Evolutionary conservation across 2,797 vertebrate species (phyloP), one percentile per base, ranked within the genome.

Genomic region (Psittacula derbiana): DNA sequence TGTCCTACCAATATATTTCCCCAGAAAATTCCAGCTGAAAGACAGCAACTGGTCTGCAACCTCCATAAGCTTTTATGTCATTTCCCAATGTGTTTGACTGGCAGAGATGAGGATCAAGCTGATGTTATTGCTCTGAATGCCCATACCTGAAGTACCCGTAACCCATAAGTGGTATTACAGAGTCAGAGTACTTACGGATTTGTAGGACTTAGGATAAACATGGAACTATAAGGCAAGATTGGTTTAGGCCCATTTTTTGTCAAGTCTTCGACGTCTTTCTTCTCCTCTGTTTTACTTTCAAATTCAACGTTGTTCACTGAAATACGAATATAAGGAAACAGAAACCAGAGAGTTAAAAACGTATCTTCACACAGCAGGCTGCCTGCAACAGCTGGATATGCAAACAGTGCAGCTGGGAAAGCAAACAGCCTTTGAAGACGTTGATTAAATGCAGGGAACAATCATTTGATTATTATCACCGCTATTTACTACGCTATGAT

Each of bases 141-240:
- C 13, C 72, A 31, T 4, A 14, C n/a, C 1, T 19, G 28, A 9
- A 36, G 27, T 6, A 44, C 44, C 74, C 11, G 6, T 31, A 55
- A 30, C 5, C 44, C 28, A 1, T 1, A 4, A 11, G 1, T 5
- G 58, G 25, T 18, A 36, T 3, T 2, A 1, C 0, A 41, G 28
- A 73, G 16, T 6, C 41, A 38, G 43, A n/a, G 74, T n/a, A 99
- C 99, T 99, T 96, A 99, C 99, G 99, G 98, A 70, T 99, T 99
- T 69, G 98, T 98, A 72, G 99, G 99, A 49, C 99, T 98, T 60
- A 99, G 98, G 88, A 99, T 97, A 93, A 99, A 99, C 99, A 99
- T 99, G 93, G 99, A 99, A 40, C 99, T 99, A 96, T 99, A 99
- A 10, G 99, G 99, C 85, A 99, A 98, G 88, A 99, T 99, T 47